phyloP scores from a whole-genome alignment of 1,140 invertebrate species.

The Pseudomyrmex dendroicus region DNA sequence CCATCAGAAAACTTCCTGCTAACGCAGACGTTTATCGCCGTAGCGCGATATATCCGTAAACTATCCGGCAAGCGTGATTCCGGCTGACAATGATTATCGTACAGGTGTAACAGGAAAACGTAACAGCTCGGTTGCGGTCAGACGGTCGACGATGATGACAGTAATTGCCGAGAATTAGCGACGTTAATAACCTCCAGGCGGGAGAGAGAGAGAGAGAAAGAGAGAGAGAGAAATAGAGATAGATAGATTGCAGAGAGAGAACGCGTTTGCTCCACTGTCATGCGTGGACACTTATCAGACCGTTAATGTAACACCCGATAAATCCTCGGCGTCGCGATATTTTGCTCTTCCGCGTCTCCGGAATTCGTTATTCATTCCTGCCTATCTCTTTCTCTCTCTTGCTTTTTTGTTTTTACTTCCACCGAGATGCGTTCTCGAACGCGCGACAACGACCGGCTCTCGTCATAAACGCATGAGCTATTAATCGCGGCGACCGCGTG shows the following conservation, averaged over 20 bases:
- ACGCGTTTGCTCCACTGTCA: constrained; percentile 58
- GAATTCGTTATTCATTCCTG: constrained; percentile 61
- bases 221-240: constrained; percentile 7
- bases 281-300: constrained; percentile 70
- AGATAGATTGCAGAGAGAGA: not conserved
- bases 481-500: constrained; percentile 60
- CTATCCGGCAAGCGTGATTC: constrained; percentile 48
- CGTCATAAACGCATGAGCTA: constrained; percentile 68
- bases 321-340: constrained; percentile 65
- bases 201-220: constrained; percentile 27
- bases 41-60: constrained; percentile 44
- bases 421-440: constrained; percentile 38
- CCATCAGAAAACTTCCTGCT: constrained; percentile 24
- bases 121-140: constrained; percentile 72
- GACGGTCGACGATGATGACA: constrained; percentile 74
- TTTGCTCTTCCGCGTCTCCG: constrained; percentile 62
- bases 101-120: constrained; percentile 75
- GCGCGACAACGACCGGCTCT: constrained; percentile 54
- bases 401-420: constrained; percentile 65
- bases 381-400: not conserved
- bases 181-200: constrained; percentile 72
- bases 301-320: constrained; percentile 74
- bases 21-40: constrained; percentile 25
- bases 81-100: constrained; percentile 71
- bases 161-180: constrained; percentile 75